Percentiles rank a stretch among this genome's conserved stretches.
These are phyloP conservation scores for Druon quercuslanigerum DNA, from an alignment of 1,140 invertebrate species.

Conservation along the genomic window DNA sequence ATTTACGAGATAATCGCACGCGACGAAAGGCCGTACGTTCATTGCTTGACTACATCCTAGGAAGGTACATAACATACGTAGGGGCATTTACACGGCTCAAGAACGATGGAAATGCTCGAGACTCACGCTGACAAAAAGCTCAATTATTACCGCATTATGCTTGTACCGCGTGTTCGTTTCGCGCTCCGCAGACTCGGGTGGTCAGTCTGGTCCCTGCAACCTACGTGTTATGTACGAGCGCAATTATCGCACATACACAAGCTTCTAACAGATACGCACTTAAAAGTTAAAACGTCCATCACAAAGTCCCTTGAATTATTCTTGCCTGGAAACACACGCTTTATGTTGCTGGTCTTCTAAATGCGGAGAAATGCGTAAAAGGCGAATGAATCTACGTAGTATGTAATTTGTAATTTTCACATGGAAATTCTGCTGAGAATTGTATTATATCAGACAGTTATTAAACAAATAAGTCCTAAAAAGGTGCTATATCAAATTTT, in stretches of 20 bases:
- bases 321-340: too few species aligned
- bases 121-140: slow-evolving; percentile 48
- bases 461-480: too few species aligned
- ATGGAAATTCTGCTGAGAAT: too few species aligned
- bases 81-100: slow-evolving; percentile 13
- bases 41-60: background rate
- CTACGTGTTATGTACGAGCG: slow-evolving; percentile 36
- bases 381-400: too few species aligned
- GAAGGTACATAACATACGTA: background rate
- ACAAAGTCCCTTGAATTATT: slow-evolving; percentile 18
- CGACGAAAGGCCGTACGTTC: slow-evolving; percentile 44
- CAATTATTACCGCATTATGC: slow-evolving; percentile 58
- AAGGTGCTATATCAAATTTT: too few species aligned
- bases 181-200: slow-evolving; percentile 36
- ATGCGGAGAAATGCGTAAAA: too few species aligned
- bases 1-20: slow-evolving; percentile 60
- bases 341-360: too few species aligned
- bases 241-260: slow-evolving; percentile 45
- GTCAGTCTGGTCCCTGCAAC: slow-evolving; percentile 27
- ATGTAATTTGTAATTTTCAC: too few species aligned
- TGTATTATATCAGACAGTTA: too few species aligned
- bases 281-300: slow-evolving; percentile 26
- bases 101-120: slow-evolving; percentile 29
- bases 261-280: slow-evolving; percentile 17
- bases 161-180: slow-evolving; percentile 44